Conservation (phyloP, 2,888 invertebrate genomes). For the Cheiracanthium punctorium region DNA sequence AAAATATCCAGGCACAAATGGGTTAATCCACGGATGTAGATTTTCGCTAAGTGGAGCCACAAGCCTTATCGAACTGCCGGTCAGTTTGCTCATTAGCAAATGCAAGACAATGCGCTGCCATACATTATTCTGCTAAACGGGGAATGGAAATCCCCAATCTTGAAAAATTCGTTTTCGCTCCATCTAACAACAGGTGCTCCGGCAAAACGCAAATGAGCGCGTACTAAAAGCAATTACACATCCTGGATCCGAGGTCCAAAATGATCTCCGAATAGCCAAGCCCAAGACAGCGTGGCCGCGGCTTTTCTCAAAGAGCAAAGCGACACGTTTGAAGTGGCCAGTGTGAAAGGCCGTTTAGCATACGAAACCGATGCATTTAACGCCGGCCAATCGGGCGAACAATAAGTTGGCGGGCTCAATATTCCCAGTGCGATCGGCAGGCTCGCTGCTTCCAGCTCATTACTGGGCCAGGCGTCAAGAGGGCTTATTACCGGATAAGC, state of each 20-base stretch:
- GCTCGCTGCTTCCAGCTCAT: constrained; percentile 59
- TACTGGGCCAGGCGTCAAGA: constrained; percentile 64
- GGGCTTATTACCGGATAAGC: constrained; percentile 68
- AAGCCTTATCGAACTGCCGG: no score
- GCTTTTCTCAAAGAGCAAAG: constrained; percentile 51
- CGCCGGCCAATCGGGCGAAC: constrained; percentile 60
- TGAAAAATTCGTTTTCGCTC: background rate
- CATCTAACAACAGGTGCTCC: background rate
- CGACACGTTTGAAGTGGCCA: constrained; percentile 63
- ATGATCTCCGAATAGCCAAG: background rate
- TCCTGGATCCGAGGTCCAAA: background rate
- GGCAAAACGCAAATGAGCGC: background rate
- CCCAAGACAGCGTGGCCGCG: constrained; percentile 39
- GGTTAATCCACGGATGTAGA: no score
- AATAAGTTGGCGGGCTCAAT: constrained; percentile 62
- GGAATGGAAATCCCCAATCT: background rate
- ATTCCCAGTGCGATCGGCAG: constrained; percentile 63
- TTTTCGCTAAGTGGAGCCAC: no score
- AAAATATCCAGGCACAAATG: no score
- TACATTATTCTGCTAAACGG: background rate
- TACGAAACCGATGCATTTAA: constrained; percentile 66
- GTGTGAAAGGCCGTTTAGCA: constrained; percentile 58
- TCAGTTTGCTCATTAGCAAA: no score
- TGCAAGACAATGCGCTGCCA: no score
- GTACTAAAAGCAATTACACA: constrained; percentile 13